Evolutionary conservation across 2,113 vertebrate species (phyloP).

Genomic region (Pagrus major): DNA sequence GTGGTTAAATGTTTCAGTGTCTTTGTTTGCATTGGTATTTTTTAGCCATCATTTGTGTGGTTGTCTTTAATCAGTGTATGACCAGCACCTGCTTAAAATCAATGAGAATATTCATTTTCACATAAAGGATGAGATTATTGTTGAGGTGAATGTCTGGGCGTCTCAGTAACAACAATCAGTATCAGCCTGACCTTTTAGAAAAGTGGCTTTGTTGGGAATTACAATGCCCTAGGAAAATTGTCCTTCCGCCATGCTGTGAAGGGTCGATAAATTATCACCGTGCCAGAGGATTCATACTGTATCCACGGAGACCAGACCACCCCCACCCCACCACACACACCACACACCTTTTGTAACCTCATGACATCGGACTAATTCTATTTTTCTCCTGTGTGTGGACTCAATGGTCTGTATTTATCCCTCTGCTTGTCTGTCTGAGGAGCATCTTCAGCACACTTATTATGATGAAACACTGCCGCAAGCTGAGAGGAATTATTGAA

Average conservation of each 20-base stretch:
- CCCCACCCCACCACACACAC: conserved; percentile 29
- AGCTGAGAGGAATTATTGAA: conserved; percentile 60
- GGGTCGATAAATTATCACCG: conserved; percentile 68
- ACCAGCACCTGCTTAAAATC: conserved; percentile 35
- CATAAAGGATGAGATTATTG: conserved; percentile 23
- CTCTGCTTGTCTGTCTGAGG: conserved; percentile 11
- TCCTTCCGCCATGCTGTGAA: conserved; percentile 51
- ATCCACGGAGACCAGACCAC: conserved; percentile 64
- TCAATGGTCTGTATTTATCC: conserved; percentile 21
- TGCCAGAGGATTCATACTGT: conserved; percentile 63
- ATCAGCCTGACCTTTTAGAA: conserved; percentile 63
- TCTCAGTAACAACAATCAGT: conserved; percentile 47
- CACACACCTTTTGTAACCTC: conserved; percentile 1
- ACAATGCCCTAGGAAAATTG: conserved; percentile 63
- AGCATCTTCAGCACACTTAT: conserved; percentile 34
- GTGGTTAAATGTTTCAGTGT: conserved; percentile 42
- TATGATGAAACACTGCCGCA: conserved; percentile 34
- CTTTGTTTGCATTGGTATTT: conserved; percentile 27
- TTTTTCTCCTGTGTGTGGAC: conserved; percentile 11
- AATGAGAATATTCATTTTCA: conserved; percentile 21
- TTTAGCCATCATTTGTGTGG: conserved; percentile 27
- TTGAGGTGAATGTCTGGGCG: conserved; percentile 45
- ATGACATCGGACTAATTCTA: conserved; percentile 10
- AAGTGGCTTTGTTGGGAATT: conserved; percentile 65
- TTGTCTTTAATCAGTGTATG: conserved; percentile 10